phyloP scores from a whole-genome alignment of 2,888 invertebrate genomes.

The Trissoscelio sp. region DNA sequence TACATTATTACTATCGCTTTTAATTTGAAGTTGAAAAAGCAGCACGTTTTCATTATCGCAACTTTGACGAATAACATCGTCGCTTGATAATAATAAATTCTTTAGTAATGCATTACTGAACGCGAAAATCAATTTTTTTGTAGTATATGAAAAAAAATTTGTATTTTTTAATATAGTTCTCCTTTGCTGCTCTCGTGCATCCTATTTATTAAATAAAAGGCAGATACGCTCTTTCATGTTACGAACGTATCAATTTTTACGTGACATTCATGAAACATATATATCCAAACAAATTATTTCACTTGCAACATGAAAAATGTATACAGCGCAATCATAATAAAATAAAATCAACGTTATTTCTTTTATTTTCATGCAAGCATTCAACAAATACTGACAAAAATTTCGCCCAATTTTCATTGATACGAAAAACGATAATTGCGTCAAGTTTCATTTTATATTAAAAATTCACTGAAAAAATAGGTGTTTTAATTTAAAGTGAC shows the following conservation, averaged over 20 bases:
- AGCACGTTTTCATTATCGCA: too few species aligned
- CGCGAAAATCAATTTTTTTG: background rate
- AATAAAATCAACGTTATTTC: background rate
- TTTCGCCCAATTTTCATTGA: too few species aligned
- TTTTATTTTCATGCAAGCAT: background rate
- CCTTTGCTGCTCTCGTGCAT: background rate
- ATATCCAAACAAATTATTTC: slow-evolving; percentile 4
- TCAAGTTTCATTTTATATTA: too few species aligned
- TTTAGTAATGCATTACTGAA: background rate
- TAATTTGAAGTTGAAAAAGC: too few species aligned
- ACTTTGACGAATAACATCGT: too few species aligned
- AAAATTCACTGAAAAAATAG: too few species aligned
- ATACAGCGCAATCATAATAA: slow-evolving; percentile 5
- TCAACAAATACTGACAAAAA: background rate
- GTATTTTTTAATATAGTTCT: background rate
- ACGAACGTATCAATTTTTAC: slow-evolving; percentile 20
- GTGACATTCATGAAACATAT: slow-evolving; percentile 29
- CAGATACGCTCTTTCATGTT: background rate
- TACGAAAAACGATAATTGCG: too few species aligned
- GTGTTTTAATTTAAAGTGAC: too few species aligned
- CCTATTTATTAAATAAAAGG: slow-evolving; percentile 11
- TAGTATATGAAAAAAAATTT: too few species aligned
- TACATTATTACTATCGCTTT: too few species aligned
- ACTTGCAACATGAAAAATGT: slow-evolving; percentile 5
- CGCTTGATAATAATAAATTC: too few species aligned